Evolutionary conservation across 2,797 vertebrate species (phyloP).

Genomic region (Prunella strophiata): DNA sequence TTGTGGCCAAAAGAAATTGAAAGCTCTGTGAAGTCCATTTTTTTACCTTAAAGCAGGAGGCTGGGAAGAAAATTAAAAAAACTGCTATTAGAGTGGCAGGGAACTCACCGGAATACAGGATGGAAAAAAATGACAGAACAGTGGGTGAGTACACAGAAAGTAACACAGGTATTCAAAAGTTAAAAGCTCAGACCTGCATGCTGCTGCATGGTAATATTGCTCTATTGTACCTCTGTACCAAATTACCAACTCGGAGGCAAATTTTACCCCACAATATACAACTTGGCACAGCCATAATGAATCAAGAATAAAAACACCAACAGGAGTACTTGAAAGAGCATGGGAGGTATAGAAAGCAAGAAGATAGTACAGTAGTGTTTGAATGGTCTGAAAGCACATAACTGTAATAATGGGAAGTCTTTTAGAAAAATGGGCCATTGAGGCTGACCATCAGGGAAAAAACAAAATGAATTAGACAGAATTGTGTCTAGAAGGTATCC

Average conservation of each 20-base stretch:
- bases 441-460: background rate
- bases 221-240: background rate
- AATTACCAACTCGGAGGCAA: background rate
- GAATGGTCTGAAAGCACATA: background rate
- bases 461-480: background rate
- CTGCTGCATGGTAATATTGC: background rate
- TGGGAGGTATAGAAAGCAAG: background rate
- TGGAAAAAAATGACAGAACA: background rate
- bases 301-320: background rate
- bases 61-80: background rate
- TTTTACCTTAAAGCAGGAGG: background rate
- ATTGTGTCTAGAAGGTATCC: background rate
- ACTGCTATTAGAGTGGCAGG: background rate
- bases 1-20: background rate
- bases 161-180: background rate
- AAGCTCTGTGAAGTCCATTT: background rate
- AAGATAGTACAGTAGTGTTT: background rate
- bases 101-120: background rate
- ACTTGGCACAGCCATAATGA: background rate
- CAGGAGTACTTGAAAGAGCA: background rate
- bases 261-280: background rate
- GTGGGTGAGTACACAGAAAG: background rate
- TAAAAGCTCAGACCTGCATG: background rate
- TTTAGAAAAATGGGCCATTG: background rate
- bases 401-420: background rate